Base-by-base conservation (phyloP, 2,888 invertebrate genomes). In the Andrena haemorrhoa region DNA sequence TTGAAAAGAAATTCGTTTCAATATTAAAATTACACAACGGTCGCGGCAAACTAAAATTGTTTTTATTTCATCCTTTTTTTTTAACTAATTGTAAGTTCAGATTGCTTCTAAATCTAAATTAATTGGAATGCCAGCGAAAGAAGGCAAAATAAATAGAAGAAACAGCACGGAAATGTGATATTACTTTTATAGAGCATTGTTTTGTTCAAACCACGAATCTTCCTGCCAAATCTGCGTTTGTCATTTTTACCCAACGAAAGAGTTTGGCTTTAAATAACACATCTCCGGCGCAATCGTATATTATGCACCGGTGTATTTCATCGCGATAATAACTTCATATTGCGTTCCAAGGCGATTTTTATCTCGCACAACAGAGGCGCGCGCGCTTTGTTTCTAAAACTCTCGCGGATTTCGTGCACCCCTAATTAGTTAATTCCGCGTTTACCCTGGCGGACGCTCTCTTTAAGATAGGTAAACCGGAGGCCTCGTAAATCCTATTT, bases 401-500 rank as follows among this genome's bases (percentile, higher is more conserved):
- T 35, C 68, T 23, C 53, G 53, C 8, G 26, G 26, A 23, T 66
- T 71, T 79, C 33, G 26, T 35, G 12, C 64, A 70, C 16, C 53
- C 53, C 33, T 73, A 78, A 78, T 80, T 78, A 73, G 35, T 63
- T 51, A 53, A 61, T 6, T 60, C 64, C n/a, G 10, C 56, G n/a
- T 51, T 71, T 75, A 75, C 31, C 65, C 29, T 26, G 2, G 31
- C 60, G 51, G 66, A 68, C 64, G 23, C 47, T 51, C 63, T 60
- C 49, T 76, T 75, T 76, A 64, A 76, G 69, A 76, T 74, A 79
- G 51, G 4, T 60, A 77, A 74, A 66, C 60, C 29, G 6, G 12
- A 29, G 33, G 23, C 53, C 69, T 75, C 35, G 49, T 65, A 69
- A 70, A 76, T n/a, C 35, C 10, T 33, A 31, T 64, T 51, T 64